These are phyloP conservation scores for Schizopygopsis malacanthus DNA, from an alignment of 2,797 vertebrate species.

Conservation along the genomic window DNA sequence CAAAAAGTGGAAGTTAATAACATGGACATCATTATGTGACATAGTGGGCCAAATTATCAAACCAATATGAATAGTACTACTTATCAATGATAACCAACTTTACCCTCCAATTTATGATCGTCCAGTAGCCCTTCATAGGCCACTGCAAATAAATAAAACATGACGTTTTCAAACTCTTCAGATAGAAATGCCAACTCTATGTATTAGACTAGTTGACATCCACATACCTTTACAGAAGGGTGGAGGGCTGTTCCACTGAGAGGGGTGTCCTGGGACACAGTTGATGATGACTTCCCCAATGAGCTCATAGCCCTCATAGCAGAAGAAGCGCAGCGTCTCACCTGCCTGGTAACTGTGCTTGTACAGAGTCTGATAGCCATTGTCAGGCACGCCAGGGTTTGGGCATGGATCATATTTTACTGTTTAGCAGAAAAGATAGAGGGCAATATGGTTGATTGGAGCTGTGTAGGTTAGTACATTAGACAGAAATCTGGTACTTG, in stretches of 20 bases:
- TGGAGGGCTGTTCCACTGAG: constrained; percentile 91
- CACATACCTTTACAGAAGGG: constrained; percentile 90
- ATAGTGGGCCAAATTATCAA: neutral
- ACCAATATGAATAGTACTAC: neutral
- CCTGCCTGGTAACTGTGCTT: constrained; percentile 94
- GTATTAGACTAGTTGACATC: neutral
- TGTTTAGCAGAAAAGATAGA: constrained; percentile 31
- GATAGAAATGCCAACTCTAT: neutral
- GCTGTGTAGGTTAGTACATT: neutral
- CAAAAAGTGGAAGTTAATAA: constrained; percentile 25
- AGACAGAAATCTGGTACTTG: neutral
- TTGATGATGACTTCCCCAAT: constrained; percentile 92
- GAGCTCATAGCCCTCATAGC: constrained; percentile 92
- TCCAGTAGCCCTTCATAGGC: constrained; percentile 91
- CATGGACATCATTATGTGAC: neutral
- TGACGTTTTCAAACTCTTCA: constrained; percentile 22
- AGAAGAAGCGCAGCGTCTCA: constrained; percentile 92
- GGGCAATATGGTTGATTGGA: neutral
- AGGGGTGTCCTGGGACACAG: constrained; percentile 90
- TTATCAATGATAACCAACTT: constrained; percentile 17
- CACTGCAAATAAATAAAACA: constrained; percentile 75
- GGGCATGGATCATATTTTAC: constrained; percentile 92
- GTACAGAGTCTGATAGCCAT: constrained; percentile 92
- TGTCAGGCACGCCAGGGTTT: constrained; percentile 92
- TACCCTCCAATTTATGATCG: constrained; percentile 91